Evolutionary conservation across 2,888 invertebrate genomes (phyloP), one percentile per base, ranked within the genome.

Genomic region (Amphipyra tragopoginis): DNA sequence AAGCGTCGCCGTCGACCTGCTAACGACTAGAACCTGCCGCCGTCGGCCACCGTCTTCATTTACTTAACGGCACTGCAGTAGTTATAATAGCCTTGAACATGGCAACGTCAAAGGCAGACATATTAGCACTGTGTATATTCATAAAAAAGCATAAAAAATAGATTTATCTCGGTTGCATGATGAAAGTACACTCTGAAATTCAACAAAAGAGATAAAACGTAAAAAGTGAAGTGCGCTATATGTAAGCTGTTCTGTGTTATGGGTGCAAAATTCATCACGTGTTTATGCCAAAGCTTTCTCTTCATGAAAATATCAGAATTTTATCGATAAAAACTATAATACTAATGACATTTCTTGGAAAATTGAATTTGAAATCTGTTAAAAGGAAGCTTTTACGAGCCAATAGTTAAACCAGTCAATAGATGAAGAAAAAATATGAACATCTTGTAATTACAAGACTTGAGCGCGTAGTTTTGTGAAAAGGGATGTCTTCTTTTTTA

Each of bases 401-500:
- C 26, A 44, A 33, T 65, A 21, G 6, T 50, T 36, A 29, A 50
- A 44, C 26, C 3, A 36, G 29, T 14, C 26, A 39, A 49, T 60
- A 43, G 45, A 43, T 33, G n/a, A 26, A 44, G 56, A 57, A 54
- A 29, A 65, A 33, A 54, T 14, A 21, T 21, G 21, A 2, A 40
- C 39, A 43, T 51, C 21, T 71, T 14, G 38, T 52, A 67, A 65
- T 61, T 63, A 55, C 50, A 61, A 54, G 52, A 61, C 39, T 65
- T 58, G 47, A 45, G 52, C 48, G 45, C 44, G 44, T 66, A 68
- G 59, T 75, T 71, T 51, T 50, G 38, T 59, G 43, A 64, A 71
- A 77, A 71, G 71, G 64, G 34, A 29, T 43, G 47, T 47, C 36
- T 49, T 68, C 49, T 78, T 80, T 69, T 67, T 47, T 21, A 57